Percentiles rank a stretch among this genome's conserved stretches.
phyloP scores from a whole-genome alignment of 2,888 invertebrate species.

The Hirtodrosophila trivittata region DNA sequence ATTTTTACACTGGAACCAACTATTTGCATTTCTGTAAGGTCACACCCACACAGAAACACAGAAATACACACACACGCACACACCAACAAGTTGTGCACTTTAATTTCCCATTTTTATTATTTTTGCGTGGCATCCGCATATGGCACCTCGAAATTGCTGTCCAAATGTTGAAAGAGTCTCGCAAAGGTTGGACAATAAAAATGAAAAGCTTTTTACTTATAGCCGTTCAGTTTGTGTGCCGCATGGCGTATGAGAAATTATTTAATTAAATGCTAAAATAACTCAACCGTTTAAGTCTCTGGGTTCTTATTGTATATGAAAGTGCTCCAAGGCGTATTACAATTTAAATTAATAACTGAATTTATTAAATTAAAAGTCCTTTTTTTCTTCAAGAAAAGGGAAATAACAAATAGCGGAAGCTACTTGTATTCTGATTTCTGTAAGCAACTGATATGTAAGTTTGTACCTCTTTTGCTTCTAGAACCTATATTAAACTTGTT shows the following conservation, averaged over 20 bases:
- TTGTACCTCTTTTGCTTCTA: no score
- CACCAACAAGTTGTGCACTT: conserved; percentile 13
- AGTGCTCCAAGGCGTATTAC: conserved; percentile 18
- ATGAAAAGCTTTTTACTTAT: conserved; percentile 28
- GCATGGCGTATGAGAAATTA: conserved; percentile 53
- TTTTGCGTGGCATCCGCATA: conserved; percentile 8
- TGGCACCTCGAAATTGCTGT: conserved; percentile 18
- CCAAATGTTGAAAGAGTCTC: background rate
- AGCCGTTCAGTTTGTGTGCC: conserved; percentile 7
- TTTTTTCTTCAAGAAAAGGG: no score
- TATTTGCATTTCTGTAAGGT: conserved; percentile 2
- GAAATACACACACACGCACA: no score
- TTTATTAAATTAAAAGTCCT: background rate
- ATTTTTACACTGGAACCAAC: conserved; percentile 7
- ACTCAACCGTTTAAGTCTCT: background rate
- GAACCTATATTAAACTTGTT: no score
- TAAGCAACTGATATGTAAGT: no score
- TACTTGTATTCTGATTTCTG: no score
- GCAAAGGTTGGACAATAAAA: conserved; percentile 6
- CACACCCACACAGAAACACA: background rate
- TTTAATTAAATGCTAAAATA: conserved; percentile 60
- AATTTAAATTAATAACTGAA: background rate
- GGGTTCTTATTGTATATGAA: conserved; percentile 17
- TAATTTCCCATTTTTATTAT: conserved; percentile 1
- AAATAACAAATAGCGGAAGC: no score